Percentiles rank a stretch among this genome's conserved stretches.
Conservation (phyloP, 2,113 vertebrate genomes). For the Australoheros scitulus region DNA sequence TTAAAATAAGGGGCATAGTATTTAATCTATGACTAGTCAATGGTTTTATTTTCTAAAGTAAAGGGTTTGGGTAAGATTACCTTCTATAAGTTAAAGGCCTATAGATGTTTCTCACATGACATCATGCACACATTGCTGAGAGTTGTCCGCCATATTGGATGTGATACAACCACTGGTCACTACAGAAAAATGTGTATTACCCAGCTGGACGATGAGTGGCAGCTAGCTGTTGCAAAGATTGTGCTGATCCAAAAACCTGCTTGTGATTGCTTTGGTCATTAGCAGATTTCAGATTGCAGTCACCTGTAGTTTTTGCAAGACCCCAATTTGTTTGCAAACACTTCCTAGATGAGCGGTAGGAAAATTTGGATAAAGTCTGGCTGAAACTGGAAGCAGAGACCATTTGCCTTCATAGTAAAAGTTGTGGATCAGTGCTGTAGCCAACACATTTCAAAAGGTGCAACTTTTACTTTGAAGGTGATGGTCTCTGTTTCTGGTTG, state of each 20-base stretch:
- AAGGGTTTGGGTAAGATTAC: background rate
- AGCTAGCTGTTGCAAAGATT: no score
- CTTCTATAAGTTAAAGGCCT: background rate
- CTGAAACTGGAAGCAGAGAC: background rate
- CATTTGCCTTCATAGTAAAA: background rate
- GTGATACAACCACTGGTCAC: background rate
- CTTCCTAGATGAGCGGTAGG: no score
- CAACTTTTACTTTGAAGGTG: background rate
- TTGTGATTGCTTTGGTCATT: no score
- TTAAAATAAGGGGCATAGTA: background rate
- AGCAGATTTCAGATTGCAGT: no score
- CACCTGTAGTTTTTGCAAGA: no score
- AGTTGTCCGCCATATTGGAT: background rate
- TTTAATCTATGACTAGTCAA: background rate
- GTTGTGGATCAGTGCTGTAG: no score
- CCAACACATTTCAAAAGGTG: no score
- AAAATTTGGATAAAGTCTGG: background rate
- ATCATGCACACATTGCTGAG: background rate
- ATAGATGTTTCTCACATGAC: background rate
- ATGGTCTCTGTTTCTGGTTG: background rate
- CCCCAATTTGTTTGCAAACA: no score
- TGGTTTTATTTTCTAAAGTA: background rate
- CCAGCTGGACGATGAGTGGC: background rate
- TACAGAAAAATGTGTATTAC: background rate
- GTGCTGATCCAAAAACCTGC: no score